Evolutionary conservation across 2,797 vertebrate species (phyloP), one percentile per base, ranked within the genome.

Genomic region (Bufotes viridis): DNA sequence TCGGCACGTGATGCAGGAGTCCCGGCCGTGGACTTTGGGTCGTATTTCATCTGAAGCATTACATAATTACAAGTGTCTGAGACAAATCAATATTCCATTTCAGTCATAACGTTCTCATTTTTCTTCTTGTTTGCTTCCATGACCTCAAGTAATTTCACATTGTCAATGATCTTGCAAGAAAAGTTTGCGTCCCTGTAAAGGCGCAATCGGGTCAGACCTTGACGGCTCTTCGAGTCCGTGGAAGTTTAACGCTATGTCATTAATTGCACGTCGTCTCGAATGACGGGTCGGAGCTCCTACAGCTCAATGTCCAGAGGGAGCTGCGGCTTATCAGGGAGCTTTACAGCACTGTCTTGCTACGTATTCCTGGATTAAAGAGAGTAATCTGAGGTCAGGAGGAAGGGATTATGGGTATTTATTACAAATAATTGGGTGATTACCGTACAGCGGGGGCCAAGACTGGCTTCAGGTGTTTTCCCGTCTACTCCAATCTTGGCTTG

Each of bases 21-120:
- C 49, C 10, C 3, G 65, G 24, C 55, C 42, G n/a, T 29, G 10
- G 18, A 9, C 55, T 3, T 0, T 22, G 22, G 7, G 51, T n/a
- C n/a, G 11, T 61, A n/a, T 22, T 51, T 24, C 42, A 67, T 20
- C 67, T 87, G 70, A 82, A 82, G 34, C 26, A 79, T 88, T 69
- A 79, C 20, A 26, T 83, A 53, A 78, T 88, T 78, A 67, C 51
- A 12, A 42, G 53, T 63, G 60, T 88, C 61, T 58, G 22, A 26
- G 65, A 53, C 24, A 76, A 84, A 82, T 90, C 74, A 82, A 60
- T 70, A 82, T 67, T 17, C 34, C 74, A 89, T 88, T 87, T 49
- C 26, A 63, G 58, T 12, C 81, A 29, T 74, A 81, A 72, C 83
- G 67, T 15, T 51, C 26, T 87, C 42, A 55, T 13, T 88, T 84